Conservation (phyloP, 1,140 invertebrate species). For the Halotydeus destructor region DNA sequence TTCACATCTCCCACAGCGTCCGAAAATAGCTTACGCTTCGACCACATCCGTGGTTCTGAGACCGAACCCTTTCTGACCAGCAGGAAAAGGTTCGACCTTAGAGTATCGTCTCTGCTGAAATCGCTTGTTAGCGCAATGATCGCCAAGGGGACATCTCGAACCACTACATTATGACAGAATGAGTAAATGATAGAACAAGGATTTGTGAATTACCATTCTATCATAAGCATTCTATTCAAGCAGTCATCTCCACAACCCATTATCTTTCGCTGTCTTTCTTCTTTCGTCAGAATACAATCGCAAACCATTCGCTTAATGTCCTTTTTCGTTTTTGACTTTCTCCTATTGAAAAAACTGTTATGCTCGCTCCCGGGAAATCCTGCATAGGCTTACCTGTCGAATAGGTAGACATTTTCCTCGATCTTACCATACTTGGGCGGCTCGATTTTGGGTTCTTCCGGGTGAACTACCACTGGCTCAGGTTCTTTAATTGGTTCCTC, state of each 20-base stretch:
- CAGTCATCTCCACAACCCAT: slow-evolving; percentile 84
- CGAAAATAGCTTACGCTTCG: slow-evolving; percentile 33
- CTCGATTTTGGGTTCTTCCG: too few relatives aligned
- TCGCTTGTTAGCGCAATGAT: slow-evolving; percentile 75
- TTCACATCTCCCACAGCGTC: neutral
- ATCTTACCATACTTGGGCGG: slow-evolving; percentile 55
- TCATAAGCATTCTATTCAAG: slow-evolving; percentile 85
- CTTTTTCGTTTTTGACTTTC: slow-evolving; percentile 43
- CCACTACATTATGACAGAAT: slow-evolving; percentile 41
- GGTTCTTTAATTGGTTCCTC: too few relatives aligned
- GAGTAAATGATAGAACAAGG: slow-evolving; percentile 7
- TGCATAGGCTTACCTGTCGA: slow-evolving; percentile 27
- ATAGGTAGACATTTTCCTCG: slow-evolving; percentile 53
- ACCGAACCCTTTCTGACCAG: slow-evolving; percentile 81
- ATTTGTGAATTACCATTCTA: slow-evolving; percentile 59
- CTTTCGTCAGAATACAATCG: slow-evolving; percentile 73
- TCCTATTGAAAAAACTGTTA: slow-evolving; percentile 20
- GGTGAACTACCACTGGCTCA: too few relatives aligned
- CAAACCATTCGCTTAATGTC: slow-evolving; percentile 83
- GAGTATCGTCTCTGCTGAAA: slow-evolving; percentile 68
- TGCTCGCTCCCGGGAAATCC: too few relatives aligned
- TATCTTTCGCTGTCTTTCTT: slow-evolving; percentile 60
- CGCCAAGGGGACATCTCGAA: slow-evolving; percentile 57
- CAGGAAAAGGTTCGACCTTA: slow-evolving; percentile 64
- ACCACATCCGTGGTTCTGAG: slow-evolving; percentile 55